Evolutionary conservation across 2,113 vertebrate species (phyloP).

Genomic region (Peromyscus leucopus): DNA sequence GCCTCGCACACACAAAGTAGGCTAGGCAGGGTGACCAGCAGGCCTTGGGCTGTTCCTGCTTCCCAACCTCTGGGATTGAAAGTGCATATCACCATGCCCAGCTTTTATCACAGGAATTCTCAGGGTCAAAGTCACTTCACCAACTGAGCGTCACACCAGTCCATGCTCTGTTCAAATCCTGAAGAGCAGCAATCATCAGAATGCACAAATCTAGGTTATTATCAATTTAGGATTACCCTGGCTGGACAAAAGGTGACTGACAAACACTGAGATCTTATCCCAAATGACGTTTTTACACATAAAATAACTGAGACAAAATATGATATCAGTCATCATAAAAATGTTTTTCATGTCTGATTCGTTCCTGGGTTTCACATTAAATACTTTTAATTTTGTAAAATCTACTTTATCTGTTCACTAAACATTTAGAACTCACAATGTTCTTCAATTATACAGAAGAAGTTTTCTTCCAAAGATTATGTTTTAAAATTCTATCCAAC

Average conservation of each 20-base stretch:
- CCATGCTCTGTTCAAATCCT: neutral
- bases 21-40: neutral
- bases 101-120: neutral
- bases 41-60: neutral
- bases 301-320: constrained; percentile 24
- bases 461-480: neutral
- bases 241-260: neutral
- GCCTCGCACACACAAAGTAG: neutral
- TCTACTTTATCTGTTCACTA: neutral
- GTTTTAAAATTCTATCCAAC: constrained; percentile 43
- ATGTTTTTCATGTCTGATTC: neutral
- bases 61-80: neutral
- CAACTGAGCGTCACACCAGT: neutral
- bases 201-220: neutral
- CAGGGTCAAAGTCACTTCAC: neutral
- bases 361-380: constrained; percentile 41
- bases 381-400: neutral
- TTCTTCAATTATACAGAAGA: neutral
- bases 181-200: neutral
- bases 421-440: neutral
- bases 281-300: neutral
- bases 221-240: neutral
- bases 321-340: neutral
- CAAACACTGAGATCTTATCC: neutral
- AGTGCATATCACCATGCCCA: neutral